Percentiles rank a stretch among this genome's conserved stretches.
Evolutionary conservation across 1,140 invertebrate genomes (phyloP).

Genomic region (Streblospio benedicti): DNA sequence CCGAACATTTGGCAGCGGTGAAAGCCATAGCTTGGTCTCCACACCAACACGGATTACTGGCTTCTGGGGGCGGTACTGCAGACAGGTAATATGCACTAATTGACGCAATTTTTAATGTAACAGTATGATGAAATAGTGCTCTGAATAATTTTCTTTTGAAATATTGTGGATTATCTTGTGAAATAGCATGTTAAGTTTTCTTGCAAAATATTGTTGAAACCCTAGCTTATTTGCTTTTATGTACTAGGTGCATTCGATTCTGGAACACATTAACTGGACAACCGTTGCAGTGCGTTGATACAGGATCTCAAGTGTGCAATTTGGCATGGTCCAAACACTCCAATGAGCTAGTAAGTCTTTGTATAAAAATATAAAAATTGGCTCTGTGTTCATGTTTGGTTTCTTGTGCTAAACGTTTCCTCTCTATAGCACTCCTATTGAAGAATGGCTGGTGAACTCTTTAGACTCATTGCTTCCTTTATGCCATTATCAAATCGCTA

Average conservation of each 20-base stretch:
- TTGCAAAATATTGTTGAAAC: too few relatives aligned
- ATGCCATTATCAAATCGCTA: too few relatives aligned
- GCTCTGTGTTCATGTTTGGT: not conserved
- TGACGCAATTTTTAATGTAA: not conserved
- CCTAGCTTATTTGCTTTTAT: too few relatives aligned
- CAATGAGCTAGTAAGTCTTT: constrained; percentile 73
- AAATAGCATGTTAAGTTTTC: too few relatives aligned
- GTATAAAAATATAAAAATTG: not conserved
- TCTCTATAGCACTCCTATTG: too few relatives aligned
- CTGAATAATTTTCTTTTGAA: too few relatives aligned
- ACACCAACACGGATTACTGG: constrained; percentile 94
- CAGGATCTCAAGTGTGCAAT: constrained; percentile 97
- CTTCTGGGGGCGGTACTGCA: constrained; percentile 95
- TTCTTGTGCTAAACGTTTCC: too few relatives aligned
- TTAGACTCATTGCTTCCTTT: too few relatives aligned
- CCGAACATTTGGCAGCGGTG: constrained; percentile 94
- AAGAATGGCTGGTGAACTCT: too few relatives aligned
- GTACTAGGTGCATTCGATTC: constrained; percentile 69
- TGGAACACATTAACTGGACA: constrained; percentile 99
- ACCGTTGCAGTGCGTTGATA: constrained; percentile 97
- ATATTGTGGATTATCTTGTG: too few relatives aligned
- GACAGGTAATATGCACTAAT: constrained; percentile 66
- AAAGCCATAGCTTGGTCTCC: constrained; percentile 97
- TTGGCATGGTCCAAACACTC: constrained; percentile 99
- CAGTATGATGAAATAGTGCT: too few relatives aligned